Evolutionary conservation across 2,113 vertebrate species (phyloP).

Genomic region (Xenopus borealis): DNA sequence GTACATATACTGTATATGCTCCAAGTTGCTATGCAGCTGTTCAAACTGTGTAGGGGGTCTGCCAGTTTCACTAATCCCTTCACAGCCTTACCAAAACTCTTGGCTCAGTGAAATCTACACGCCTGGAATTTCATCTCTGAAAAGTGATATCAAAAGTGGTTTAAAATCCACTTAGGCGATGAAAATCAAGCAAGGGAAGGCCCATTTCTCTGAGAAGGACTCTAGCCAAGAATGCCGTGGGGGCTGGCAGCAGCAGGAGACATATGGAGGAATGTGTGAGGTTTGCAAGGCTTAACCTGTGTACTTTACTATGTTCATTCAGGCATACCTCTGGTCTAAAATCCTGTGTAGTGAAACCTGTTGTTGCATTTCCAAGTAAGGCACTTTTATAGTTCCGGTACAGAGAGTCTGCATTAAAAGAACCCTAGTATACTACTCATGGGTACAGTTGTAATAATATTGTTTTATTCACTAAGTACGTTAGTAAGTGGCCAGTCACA

Average conservation of each 20-base stretch:
- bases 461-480: no score
- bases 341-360: slow-evolving; percentile 19
- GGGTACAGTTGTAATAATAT: no score
- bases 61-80: slow-evolving; percentile 41
- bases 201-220: slow-evolving; percentile 34
- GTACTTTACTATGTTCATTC: slow-evolving; percentile 33
- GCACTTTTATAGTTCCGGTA: not conserved
- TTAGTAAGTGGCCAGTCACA: no score
- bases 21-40: slow-evolving; percentile 35
- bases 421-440: no score
- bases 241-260: slow-evolving; percentile 45
- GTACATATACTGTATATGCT: slow-evolving; percentile 1
- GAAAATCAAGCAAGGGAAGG: slow-evolving; percentile 44
- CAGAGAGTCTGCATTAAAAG: no score
- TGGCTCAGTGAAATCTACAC: slow-evolving; percentile 45
- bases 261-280: slow-evolving; percentile 43
- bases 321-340: slow-evolving; percentile 20
- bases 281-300: slow-evolving; percentile 34
- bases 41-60: slow-evolving; percentile 44
- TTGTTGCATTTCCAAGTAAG: not conserved
- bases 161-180: slow-evolving; percentile 47
- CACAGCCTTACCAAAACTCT: slow-evolving; percentile 44
- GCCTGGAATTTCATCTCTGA: slow-evolving; percentile 47
- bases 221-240: slow-evolving; percentile 32
- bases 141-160: slow-evolving; percentile 46